These are phyloP conservation scores for Chrysopilus asiliformis DNA, from an alignment of 2,888 invertebrate species.

Conservation along the genomic window DNA sequence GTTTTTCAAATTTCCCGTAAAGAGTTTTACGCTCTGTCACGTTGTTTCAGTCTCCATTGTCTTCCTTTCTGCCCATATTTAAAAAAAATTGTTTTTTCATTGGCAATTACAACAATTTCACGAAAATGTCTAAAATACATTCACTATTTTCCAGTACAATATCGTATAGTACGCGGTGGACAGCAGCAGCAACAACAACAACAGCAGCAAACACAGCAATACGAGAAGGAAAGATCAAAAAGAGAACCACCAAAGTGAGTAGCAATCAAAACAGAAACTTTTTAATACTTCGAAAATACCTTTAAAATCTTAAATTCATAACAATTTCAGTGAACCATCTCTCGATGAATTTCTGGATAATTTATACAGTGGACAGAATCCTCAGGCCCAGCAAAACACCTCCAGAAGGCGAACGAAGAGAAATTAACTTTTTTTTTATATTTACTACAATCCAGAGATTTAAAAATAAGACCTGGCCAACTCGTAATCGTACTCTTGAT, in stretches of 20 bases:
- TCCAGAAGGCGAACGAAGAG: constrained; percentile 30
- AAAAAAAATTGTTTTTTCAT: too few species aligned
- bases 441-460: too few species aligned
- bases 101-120: too few species aligned
- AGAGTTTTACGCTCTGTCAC: too few species aligned
- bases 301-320: neutral
- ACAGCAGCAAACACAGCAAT: constrained; percentile 22
- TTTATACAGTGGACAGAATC: constrained; percentile 35
- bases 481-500: too few species aligned
- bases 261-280: constrained; percentile 1
- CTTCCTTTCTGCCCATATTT: too few species aligned
- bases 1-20: too few species aligned
- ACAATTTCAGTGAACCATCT: constrained; percentile 28
- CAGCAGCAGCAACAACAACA: constrained; percentile 33
- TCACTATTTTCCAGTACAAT: too few species aligned
- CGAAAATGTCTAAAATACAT: too few species aligned
- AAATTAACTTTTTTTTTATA: constrained; percentile 19
- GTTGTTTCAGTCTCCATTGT: too few species aligned
- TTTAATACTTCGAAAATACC: constrained; percentile 1
- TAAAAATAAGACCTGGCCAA: too few species aligned
- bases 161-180: constrained; percentile 35
- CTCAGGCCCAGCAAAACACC: constrained; percentile 23
- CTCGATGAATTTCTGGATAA: constrained; percentile 35
- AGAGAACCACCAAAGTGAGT: constrained; percentile 20
- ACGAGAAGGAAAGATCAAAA: constrained; percentile 13